phyloP scores from a whole-genome alignment of 2,113 vertebrate genomes.

The Poeciliopsis prolifica region DNA sequence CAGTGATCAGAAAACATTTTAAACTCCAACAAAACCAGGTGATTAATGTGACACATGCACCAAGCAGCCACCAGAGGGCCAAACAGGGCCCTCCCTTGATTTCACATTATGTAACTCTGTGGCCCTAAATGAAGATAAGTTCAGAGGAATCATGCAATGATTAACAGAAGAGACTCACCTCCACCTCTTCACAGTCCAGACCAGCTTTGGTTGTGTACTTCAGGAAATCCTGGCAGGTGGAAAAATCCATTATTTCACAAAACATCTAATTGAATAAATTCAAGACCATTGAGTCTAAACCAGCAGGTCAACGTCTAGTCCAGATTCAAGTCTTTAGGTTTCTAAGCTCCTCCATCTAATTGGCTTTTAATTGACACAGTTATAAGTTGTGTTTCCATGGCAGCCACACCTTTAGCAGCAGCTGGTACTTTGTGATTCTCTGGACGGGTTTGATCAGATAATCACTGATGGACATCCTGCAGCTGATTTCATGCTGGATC shows the following conservation, averaged over 20 bases:
- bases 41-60: neutral
- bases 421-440: conserved; percentile 98
- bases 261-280: too few species aligned
- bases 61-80: neutral
- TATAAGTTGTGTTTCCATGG: too few species aligned
- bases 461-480: conserved; percentile 93
- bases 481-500: conserved; percentile 93
- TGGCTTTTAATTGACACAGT: too few species aligned
- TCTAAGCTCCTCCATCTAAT: too few species aligned
- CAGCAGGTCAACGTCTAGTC: too few species aligned
- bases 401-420: conserved; percentile 90
- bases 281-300: too few species aligned
- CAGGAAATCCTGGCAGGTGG: conserved; percentile 88
- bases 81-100: neutral
- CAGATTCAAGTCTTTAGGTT: too few species aligned
- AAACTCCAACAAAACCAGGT: neutral
- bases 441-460: conserved; percentile 98
- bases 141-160: neutral
- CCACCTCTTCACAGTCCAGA: conserved; percentile 90
- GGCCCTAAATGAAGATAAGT: neutral
- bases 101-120: neutral
- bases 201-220: conserved; percentile 95
- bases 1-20: neutral
- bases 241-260: neutral
- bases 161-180: conserved; percentile 77